These are phyloP conservation scores for Gambelia wislizenii DNA, from an alignment of 2,797 vertebrate species.

Conservation along the genomic window DNA sequence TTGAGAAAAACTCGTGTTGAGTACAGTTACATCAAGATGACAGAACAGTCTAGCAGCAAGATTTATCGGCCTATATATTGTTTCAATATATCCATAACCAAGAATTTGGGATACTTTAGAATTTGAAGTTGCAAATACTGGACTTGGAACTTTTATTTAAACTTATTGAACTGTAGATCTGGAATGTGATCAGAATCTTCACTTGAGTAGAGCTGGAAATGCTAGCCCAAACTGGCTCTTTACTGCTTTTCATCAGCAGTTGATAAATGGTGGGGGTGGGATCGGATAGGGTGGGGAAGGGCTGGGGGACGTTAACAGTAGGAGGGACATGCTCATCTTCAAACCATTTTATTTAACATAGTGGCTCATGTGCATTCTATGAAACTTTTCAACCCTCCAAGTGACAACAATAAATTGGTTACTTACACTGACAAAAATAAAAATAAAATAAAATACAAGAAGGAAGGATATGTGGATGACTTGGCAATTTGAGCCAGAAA, in stretches of 20 bases:
- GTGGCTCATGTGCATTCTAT: constrained; percentile 81
- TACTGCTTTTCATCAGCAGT: constrained; percentile 99
- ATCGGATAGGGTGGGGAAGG: no score
- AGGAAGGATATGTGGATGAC: no score
- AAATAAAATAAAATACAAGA: no score
- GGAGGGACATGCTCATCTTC: constrained; percentile 68
- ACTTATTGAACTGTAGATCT: constrained; percentile 84
- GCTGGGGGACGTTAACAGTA: constrained; percentile 25
- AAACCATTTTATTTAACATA: constrained; percentile 90
- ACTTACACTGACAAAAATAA: constrained; percentile 86
- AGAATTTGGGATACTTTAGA: no score
- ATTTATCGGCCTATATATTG: no score
- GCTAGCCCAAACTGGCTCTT: constrained; percentile 89
- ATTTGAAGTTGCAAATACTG: constrained; percentile 90
- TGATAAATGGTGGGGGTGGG: constrained; percentile 72
- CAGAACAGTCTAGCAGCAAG: no score
- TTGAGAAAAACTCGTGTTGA: no score
- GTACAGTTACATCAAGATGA: no score
- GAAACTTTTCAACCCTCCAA: constrained; percentile 88
- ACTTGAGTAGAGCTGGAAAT: constrained; percentile 92
- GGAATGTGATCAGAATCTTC: constrained; percentile 89
- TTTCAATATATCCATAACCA: no score
- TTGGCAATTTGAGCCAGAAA: no score
- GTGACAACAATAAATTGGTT: constrained; percentile 97
- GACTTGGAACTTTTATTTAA: constrained; percentile 89